Evolutionary conservation across 2,113 vertebrate species (phyloP), one percentile per base, ranked within the genome.

Genomic region (Opisthocomus hoazin): DNA sequence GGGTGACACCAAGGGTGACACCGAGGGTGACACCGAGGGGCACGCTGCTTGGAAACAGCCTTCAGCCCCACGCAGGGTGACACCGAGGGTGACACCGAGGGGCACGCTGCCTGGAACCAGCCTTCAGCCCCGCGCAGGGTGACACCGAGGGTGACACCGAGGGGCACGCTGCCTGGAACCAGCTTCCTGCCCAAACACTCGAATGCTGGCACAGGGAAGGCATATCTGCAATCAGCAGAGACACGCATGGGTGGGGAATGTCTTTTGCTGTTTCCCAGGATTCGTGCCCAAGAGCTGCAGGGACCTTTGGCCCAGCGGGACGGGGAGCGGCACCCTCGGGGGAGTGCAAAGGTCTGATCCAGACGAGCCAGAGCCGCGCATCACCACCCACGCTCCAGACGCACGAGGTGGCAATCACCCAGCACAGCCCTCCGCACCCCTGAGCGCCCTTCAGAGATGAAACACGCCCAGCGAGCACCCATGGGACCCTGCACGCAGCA

Each of bases 311-410:
- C 89, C 58, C 89, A 3, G 83, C 11, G 0, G 51, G 34, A 9
- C 16, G 30, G 84, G 96, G 95, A 94, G 94, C 11, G 43, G 93
- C 73, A 30, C 13, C n/a, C 36, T 12, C 54, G 3, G 58, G 41
- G 73, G 58, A 78, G 94, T 45, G 68, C 94, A 95, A 95, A 95
- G 95, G 75, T 95, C 93, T 20, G 29, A 36, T 2, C 2, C 16
- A 12, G 70, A 73, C 12, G 87, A 69, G 75, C 61, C 53, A 7
- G 51, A 41, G 45, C 74, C 2, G 2, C 2, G 70, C 90, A 36
- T 45, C 51, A 17, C 48, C 78, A 27, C 50, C 71, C 45, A 18
- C 16, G 8, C 57, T 10, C 4, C 56, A 7, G 16, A 20, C 2
- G 2, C 32, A 41, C 54, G 63, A 46, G 77, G 41, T 6, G 57